Evolutionary conservation across 2,888 invertebrate species (phyloP).

Genomic region (Epsilonema sp.): DNA sequence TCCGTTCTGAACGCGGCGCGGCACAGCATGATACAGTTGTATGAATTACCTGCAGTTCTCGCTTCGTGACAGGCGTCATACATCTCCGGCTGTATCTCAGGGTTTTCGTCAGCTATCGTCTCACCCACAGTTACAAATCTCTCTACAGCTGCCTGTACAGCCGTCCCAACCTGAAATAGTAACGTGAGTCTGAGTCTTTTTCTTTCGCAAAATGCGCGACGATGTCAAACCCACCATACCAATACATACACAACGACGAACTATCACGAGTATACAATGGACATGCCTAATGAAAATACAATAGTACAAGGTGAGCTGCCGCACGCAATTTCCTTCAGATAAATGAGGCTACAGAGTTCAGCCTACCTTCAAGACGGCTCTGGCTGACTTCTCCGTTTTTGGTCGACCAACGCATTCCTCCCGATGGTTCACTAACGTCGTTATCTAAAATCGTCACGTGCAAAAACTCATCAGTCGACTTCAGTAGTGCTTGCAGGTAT

Average conservation of each 20-base stretch:
- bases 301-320: too few species aligned
- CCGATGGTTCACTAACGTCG: slow-evolving; percentile 64
- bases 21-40: neutral
- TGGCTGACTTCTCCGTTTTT: slow-evolving; percentile 42
- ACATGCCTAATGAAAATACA: neutral
- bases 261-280: too few species aligned
- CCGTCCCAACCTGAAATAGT: slow-evolving; percentile 67
- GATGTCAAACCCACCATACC: too few species aligned
- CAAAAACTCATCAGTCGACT: too few species aligned
- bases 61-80: slow-evolving; percentile 95
- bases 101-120: slow-evolving; percentile 92
- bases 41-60: slow-evolving; percentile 57
- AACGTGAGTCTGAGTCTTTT: too few species aligned
- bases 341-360: neutral
- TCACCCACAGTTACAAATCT: slow-evolving; percentile 94
- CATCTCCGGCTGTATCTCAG: slow-evolving; percentile 89
- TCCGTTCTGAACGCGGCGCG: neutral
- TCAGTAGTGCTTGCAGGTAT: too few species aligned
- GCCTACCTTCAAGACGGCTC: slow-evolving; percentile 45
- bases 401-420: slow-evolving; percentile 41
- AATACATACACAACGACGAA: too few species aligned
- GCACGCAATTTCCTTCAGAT: neutral
- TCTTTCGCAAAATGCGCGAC: too few species aligned
- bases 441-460: slow-evolving; percentile 55
- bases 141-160: slow-evolving; percentile 87